A percentile compares a stretch with the other conserved stretches of the same genome.
Conservation (phyloP, 2,113 vertebrate species). For the Protobothrops flavoviridis region DNA sequence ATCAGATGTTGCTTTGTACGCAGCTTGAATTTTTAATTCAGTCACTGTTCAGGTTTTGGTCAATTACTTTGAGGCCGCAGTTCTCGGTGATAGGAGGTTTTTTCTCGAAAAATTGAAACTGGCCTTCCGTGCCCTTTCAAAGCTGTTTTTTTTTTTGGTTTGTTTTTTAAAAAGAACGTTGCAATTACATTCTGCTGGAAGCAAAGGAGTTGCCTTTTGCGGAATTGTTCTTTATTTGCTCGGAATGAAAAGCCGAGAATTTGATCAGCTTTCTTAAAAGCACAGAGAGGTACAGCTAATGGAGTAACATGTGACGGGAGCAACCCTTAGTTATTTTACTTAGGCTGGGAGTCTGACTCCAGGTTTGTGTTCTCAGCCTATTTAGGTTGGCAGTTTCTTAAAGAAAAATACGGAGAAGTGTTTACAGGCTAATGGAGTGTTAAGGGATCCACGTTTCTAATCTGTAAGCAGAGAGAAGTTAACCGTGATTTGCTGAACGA, state of each 20-base stretch:
- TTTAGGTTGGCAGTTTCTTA: background rate
- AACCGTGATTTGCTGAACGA: background rate
- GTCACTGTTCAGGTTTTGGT: constrained; percentile 35
- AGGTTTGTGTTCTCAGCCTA: background rate
- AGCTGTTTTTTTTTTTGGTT: background rate
- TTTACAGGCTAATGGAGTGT: background rate
- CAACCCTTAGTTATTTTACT: background rate
- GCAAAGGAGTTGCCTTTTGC: background rate
- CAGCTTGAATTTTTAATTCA: constrained; percentile 54
- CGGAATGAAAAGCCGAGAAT: rapidly evolving
- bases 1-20: constrained; percentile 21
- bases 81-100: constrained; percentile 5
- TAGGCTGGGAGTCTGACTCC: background rate
- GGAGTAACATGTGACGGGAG: rapidly evolving
- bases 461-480: background rate
- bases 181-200: background rate
- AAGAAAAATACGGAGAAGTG: background rate
- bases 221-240: background rate
- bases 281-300: rapidly evolving
- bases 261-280: background rate
- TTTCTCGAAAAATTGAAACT: constrained; percentile 15
- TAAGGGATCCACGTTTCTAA: background rate
- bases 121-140: background rate
- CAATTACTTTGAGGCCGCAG: constrained; percentile 3
- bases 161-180: background rate